phyloP scores from a whole-genome alignment of 2,888 invertebrate species.

The Chrysina gloriosa region DNA sequence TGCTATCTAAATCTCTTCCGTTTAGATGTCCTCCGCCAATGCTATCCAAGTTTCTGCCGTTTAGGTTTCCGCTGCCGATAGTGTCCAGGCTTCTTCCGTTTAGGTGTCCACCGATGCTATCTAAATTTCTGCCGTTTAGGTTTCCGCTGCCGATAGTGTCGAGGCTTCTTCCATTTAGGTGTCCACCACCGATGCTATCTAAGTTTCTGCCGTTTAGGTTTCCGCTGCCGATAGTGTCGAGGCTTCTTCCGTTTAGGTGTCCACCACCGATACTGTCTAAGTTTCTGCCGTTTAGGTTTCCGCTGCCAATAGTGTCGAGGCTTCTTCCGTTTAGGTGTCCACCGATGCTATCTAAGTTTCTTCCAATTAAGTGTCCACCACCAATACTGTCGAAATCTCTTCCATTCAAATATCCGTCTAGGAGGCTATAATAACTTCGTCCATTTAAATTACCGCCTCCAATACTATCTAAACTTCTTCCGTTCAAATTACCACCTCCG shows the following conservation, averaged over 20 bases:
- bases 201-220: slow-evolving; percentile 39
- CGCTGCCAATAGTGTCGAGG: slow-evolving; percentile 46
- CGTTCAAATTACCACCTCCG: slow-evolving; percentile 6
- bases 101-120: slow-evolving; percentile 42
- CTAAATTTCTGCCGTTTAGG: slow-evolving; percentile 37
- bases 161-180: slow-evolving; percentile 43
- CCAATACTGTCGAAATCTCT: slow-evolving; percentile 45
- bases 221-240: slow-evolving; percentile 48
- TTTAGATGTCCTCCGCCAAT: slow-evolving; percentile 44
- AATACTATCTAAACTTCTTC: slow-evolving; percentile 33
- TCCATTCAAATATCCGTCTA: slow-evolving; percentile 40
- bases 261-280: slow-evolving; percentile 49
- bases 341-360: slow-evolving; percentile 47
- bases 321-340: slow-evolving; percentile 45
- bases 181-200: slow-evolving; percentile 48
- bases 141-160: slow-evolving; percentile 40
- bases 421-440: slow-evolving; percentile 37
- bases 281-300: slow-evolving; percentile 38
- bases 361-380: slow-evolving; percentile 42
- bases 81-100: slow-evolving; percentile 46
- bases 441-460: slow-evolving; percentile 1
- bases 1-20: slow-evolving; percentile 48
- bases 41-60: slow-evolving; percentile 44
- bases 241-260: slow-evolving; percentile 43
- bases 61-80: slow-evolving; percentile 48